Conservation (phyloP, 2,797 vertebrate genomes). For the Psittacula derbiana region DNA sequence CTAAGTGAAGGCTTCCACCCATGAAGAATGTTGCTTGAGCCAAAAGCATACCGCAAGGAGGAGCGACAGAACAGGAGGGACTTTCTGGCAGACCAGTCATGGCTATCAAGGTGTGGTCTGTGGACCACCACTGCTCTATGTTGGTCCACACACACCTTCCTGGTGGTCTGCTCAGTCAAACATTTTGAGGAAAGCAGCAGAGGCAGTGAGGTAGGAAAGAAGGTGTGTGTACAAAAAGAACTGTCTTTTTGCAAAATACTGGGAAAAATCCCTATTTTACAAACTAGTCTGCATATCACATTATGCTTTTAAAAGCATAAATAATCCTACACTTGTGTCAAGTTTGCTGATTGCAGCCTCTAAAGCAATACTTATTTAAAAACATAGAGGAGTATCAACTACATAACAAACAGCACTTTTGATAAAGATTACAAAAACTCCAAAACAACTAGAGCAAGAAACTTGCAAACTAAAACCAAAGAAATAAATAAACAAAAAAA, state of each 20-base stretch:
- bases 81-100: neutral
- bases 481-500: neutral
- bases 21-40: neutral
- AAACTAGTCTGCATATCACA: neutral
- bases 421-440: neutral
- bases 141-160: constrained; percentile 11
- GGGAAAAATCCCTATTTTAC: neutral
- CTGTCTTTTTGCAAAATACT: neutral
- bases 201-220: neutral
- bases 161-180: constrained; percentile 39
- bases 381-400: neutral
- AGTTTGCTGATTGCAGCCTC: neutral
- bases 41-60: accelerated
- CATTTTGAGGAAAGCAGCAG: neutral
- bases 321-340: neutral
- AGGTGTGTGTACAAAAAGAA: neutral
- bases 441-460: neutral
- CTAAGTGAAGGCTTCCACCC: neutral
- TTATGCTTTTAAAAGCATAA: neutral
- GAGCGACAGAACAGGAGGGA: neutral
- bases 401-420: neutral
- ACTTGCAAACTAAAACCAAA: neutral
- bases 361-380: neutral
- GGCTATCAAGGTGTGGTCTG: constrained; percentile 27
- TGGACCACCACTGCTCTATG: constrained; percentile 32